phyloP scores from a whole-genome alignment of 2,797 vertebrate genomes.

The Acomys russatus region DNA sequence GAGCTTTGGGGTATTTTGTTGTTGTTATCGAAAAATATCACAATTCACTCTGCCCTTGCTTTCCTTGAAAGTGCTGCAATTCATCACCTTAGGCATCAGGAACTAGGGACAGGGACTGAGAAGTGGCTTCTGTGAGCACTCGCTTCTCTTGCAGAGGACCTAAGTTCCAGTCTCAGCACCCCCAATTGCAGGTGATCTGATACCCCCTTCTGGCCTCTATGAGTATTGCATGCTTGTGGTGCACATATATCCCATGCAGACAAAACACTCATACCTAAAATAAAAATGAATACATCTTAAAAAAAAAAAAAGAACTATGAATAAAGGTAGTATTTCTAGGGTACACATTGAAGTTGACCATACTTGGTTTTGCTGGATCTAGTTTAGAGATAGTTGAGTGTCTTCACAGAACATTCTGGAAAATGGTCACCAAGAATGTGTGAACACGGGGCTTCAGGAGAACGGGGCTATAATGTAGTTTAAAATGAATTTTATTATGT shows the following conservation, averaged over 20 bases:
- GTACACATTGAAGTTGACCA: neutral
- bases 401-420: constrained; percentile 64
- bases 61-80: neutral
- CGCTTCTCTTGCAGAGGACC: neutral
- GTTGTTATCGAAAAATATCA: neutral
- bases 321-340: neutral
- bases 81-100: constrained; percentile 11
- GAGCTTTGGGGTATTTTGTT: neutral
- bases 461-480: constrained; percentile 71
- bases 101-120: neutral
- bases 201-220: neutral
- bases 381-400: neutral
- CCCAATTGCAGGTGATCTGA: neutral
- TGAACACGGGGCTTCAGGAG: constrained; percentile 55
- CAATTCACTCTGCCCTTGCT: neutral
- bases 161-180: neutral
- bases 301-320: neutral
- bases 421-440: constrained; percentile 51
- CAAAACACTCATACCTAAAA: neutral
- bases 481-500: constrained; percentile 44
- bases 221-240: neutral
- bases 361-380: neutral
- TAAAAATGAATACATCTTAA: neutral
- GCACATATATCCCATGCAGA: neutral
- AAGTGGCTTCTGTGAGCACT: neutral